Base-by-base conservation (phyloP, 2,113 vertebrate species). In the Muntiacus muntjak region DNA sequence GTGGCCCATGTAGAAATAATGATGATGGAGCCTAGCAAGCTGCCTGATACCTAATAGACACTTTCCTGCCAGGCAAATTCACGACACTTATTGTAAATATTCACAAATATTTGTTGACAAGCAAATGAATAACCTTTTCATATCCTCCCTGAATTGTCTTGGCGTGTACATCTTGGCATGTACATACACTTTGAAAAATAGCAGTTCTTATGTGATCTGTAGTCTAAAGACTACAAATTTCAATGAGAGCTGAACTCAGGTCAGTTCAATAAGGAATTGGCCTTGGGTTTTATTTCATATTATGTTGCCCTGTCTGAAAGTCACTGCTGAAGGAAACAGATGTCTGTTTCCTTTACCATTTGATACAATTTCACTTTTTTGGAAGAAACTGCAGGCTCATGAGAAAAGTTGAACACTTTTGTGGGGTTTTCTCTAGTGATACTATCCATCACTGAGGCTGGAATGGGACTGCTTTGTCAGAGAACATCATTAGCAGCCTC, bases 351-450 rank as follows among this genome's bases (percentile, higher is more conserved):
- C 81, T 92, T 86, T 93, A 54, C 74, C 33, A 60, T 78, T 81
- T 93, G 88, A 96, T 98, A 91, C 97, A 97, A 97, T 96, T 97
- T 97, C 25, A 91, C 47, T 97, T 96, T 96, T 97, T 91, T 6
- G 6, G 84, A 97, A 89, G 95, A 98, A 98, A 95, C 92, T 98
- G 97, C 74, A 97, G 95, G 98, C 97, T 97, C 90, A 96, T 96
- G 87, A 74, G 82, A 96, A 98, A 98, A 97, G 79, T 97, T 95
- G 87, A 97, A 93, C 87, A 14, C 76, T 25, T 89, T 40, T 79
- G n/a, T 94, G 96, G 19, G 0, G 60, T 97, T 91, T 98, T 97
- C 93, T 97, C n/a, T 2, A 76, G 54, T 47, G 19, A 91, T 40
- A 36, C 88, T 28, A n/a, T 98, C 90, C 82, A 98, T 98, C 97